phyloP scores from a whole-genome alignment of 2,797 vertebrate genomes.

The Urosaurus nigricauda region DNA sequence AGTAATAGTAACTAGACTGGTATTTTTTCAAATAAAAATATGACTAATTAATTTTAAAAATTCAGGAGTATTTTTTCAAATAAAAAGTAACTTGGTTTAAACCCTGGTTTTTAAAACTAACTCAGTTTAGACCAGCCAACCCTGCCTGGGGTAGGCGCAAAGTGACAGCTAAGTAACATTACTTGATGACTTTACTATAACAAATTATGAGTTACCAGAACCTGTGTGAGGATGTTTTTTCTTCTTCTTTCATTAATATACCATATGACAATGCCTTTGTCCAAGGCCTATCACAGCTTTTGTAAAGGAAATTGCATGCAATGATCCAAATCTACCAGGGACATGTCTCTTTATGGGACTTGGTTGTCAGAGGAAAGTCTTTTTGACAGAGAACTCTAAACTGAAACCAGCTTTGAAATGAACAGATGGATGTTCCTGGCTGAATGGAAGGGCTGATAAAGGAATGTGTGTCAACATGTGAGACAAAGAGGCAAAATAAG shows the following conservation, averaged over 20 bases:
- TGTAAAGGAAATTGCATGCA: neutral
- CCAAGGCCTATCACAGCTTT: neutral
- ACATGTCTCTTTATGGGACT: neutral
- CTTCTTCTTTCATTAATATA: neutral
- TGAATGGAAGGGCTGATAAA: neutral
- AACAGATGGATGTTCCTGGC: neutral
- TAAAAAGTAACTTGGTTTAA: too few species aligned
- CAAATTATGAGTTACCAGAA: neutral
- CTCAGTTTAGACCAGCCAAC: too few species aligned
- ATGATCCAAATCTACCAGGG: neutral
- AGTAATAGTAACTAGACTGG: too few species aligned
- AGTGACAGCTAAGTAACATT: neutral
- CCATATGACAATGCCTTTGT: neutral
- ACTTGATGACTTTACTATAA: neutral
- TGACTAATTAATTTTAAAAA: too few species aligned
- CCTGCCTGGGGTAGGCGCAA: neutral
- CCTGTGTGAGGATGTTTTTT: neutral
- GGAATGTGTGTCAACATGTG: neutral
- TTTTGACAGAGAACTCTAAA: neutral
- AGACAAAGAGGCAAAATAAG: neutral
- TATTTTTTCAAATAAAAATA: too few species aligned
- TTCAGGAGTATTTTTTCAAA: too few species aligned
- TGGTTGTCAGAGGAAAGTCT: neutral
- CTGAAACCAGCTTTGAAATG: neutral
- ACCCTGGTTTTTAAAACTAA: too few species aligned